Percentiles rank a stretch among this genome's conserved stretches.
Evolutionary conservation across 2,888 invertebrate species (phyloP).

Genomic region (Idaea aversata): DNA sequence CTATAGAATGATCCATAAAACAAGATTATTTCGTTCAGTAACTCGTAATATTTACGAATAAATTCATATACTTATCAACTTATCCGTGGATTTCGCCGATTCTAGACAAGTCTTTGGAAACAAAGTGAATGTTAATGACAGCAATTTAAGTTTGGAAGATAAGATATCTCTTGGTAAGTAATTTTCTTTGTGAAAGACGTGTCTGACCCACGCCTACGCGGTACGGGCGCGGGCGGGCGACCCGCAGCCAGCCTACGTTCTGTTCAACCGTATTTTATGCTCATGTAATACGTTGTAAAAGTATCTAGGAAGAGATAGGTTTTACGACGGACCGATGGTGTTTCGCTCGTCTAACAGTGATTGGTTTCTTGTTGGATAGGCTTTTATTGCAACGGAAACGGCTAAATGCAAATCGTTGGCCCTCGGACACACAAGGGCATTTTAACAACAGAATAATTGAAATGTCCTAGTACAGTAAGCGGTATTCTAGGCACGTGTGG

Average conservation of each 20-base stretch:
- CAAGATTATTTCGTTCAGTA: neutral
- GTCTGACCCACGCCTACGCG: conserved; percentile 32
- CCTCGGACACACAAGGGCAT: conserved; percentile 26
- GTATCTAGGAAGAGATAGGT: conserved; percentile 56
- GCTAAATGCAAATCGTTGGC: conserved; percentile 43
- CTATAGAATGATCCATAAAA: conserved; percentile 1
- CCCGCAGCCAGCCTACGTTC: conserved; percentile 50
- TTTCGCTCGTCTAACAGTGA: conserved; percentile 43
- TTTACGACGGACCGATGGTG: conserved; percentile 54
- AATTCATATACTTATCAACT: neutral
- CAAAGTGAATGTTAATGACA: conserved; percentile 10
- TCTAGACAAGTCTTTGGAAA: conserved; percentile 11
- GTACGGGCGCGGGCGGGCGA: conserved; percentile 47
- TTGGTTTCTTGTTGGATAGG: conserved; percentile 41
- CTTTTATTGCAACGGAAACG: conserved; percentile 45
- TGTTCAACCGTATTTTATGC: conserved; percentile 49
- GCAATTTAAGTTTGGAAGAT: conserved; percentile 16
- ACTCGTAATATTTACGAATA: neutral
- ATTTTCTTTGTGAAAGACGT: conserved; percentile 25
- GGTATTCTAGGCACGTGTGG: conserved; percentile 49
- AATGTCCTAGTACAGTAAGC: conserved; percentile 43
- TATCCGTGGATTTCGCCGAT: conserved; percentile 11
- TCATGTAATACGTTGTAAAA: conserved; percentile 54
- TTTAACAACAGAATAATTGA: conserved; percentile 51
- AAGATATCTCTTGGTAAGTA: conserved; percentile 25